A percentile compares a stretch with the other conserved stretches of the same genome.
Conservation (phyloP, 1,140 invertebrate genomes). For the Papilio xuthus region DNA sequence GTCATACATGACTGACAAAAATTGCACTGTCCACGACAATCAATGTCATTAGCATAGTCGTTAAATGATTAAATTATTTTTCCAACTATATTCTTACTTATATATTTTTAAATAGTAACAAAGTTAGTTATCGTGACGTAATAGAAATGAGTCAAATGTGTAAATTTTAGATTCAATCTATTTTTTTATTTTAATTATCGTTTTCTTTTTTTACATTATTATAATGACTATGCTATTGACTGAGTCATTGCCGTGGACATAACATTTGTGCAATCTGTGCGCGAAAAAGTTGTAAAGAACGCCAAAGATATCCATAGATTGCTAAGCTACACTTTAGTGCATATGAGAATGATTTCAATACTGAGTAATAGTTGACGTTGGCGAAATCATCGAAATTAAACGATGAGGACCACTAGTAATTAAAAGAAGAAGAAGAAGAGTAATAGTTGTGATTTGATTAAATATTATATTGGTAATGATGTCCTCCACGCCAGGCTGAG, state of each 20-base stretch:
- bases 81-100: neutral
- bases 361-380: no score
- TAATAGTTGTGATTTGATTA: no score
- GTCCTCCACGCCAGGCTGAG: no score
- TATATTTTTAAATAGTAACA: no score
- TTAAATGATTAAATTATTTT: neutral
- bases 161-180: no score
- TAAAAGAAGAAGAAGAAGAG: no score
- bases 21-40: conserved; percentile 56
- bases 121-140: no score
- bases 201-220: neutral
- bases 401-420: no score
- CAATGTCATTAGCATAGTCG: conserved; percentile 1
- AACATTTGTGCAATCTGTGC: conserved; percentile 49
- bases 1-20: conserved; percentile 69
- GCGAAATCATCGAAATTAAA: no score
- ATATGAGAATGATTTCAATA: neutral
- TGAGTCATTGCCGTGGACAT: conserved; percentile 32
- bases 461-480: no score
- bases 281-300: conserved; percentile 36
- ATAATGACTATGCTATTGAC: neutral
- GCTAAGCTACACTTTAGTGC: neutral
- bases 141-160: no score
- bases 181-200: neutral
- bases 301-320: neutral